Percentiles rank a stretch among this genome's conserved stretches.
Evolutionary conservation across 2,113 vertebrate genomes (phyloP).

Genomic region (Solenodon paradoxus): DNA sequence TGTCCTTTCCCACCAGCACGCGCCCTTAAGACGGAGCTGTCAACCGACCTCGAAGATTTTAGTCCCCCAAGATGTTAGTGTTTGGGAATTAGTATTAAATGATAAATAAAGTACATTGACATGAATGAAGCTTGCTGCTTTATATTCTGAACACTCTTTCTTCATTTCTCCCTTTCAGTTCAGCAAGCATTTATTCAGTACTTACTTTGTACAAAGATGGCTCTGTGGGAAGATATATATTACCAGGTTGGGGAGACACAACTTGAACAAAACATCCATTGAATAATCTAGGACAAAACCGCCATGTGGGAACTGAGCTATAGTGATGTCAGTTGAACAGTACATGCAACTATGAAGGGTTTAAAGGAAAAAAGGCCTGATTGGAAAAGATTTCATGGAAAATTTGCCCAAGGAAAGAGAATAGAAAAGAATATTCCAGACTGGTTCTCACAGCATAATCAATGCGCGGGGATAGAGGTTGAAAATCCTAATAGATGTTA

Average conservation of each 20-base stretch:
- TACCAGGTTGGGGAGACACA: not conserved
- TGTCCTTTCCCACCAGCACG: not conserved
- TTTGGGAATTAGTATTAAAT: slow-evolving; percentile 30
- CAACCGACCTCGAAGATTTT: slow-evolving; percentile 11
- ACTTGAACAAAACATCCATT: not conserved
- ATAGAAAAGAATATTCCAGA: not conserved
- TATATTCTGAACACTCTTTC: slow-evolving; percentile 21
- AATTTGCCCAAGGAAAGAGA: not conserved
- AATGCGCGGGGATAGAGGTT: not conserved
- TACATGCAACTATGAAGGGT: not conserved
- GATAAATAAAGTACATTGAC: not conserved
- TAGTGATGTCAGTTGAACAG: not conserved
- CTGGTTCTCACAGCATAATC: not conserved
- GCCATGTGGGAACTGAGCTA: not conserved
- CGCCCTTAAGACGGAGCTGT: not conserved
- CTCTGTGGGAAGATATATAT: not conserved
- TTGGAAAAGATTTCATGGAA: not conserved
- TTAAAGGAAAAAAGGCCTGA: not conserved
- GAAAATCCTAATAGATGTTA: not conserved
- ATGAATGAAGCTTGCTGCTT: not conserved
- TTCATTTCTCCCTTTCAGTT: slow-evolving; percentile 35
- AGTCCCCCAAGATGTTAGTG: slow-evolving; percentile 18
- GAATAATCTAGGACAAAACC: not conserved
- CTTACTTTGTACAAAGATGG: slow-evolving; percentile 5
- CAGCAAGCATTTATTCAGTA: slow-evolving; percentile 23